phyloP scores from a whole-genome alignment of 2,797 vertebrate species.

The Paguma larvata region DNA sequence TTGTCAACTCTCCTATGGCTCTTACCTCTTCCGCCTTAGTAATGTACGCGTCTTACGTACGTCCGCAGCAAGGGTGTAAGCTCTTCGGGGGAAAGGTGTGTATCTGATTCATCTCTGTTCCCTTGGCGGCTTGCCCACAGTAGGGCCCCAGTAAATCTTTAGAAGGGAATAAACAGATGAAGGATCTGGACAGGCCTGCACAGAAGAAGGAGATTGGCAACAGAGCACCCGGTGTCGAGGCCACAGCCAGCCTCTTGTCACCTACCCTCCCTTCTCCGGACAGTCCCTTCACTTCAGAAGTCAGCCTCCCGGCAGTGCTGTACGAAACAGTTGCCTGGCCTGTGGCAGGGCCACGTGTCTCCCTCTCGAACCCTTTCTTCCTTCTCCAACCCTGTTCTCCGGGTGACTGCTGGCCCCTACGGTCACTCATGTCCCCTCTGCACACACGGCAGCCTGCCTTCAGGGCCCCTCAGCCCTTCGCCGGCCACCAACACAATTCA shows the following conservation, averaged over 20 bases:
- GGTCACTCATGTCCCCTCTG: background rate
- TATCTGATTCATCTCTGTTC: background rate
- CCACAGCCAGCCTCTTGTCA: background rate
- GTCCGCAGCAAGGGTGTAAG: background rate
- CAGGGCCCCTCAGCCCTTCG: too few relatives aligned
- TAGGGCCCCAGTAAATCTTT: background rate
- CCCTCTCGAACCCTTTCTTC: background rate
- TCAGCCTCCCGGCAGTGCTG: fast-evolving
- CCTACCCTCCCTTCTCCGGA: background rate
- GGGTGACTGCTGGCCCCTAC: background rate
- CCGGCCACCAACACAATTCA: background rate
- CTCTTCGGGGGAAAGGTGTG: background rate
- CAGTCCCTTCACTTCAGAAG: background rate
- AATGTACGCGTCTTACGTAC: fast-evolving
- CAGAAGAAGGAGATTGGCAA: fast-evolving
- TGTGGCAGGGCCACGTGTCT: background rate
- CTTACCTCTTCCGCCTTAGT: background rate
- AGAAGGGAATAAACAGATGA: background rate
- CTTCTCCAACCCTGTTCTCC: background rate
- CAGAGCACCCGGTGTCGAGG: background rate
- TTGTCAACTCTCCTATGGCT: fast-evolving
- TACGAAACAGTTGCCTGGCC: fast-evolving
- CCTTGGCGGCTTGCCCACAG: background rate
- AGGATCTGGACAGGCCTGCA: background rate
- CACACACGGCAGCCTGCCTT: background rate